phyloP scores from a whole-genome alignment of 2,113 vertebrate species.

The Nettapus auritus region DNA sequence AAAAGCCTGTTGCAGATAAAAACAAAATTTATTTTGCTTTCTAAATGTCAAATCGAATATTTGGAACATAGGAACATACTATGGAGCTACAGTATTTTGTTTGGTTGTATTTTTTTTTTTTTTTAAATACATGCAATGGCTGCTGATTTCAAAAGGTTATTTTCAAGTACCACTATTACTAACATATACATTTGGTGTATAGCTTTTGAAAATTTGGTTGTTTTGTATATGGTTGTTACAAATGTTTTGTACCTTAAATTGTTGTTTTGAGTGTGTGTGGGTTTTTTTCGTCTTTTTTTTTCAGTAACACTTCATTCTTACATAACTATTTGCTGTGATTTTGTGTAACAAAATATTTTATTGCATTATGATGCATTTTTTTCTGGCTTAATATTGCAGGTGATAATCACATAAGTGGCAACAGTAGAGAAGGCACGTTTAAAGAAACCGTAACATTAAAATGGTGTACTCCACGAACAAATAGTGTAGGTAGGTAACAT shows the following conservation, averaged over 20 bases:
- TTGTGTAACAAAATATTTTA: not conserved
- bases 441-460: conserved; percentile 97
- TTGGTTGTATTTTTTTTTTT: not conserved
- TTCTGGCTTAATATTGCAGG: conserved; percentile 75
- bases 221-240: not conserved
- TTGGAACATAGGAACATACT: not conserved
- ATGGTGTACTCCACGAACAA: conserved; percentile 97
- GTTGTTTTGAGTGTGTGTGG: not conserved
- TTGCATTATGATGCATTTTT: not conserved
- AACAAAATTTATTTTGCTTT: not conserved
- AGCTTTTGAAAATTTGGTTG: not conserved
- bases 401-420: conserved; percentile 86
- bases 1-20: not conserved
- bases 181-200: not conserved
- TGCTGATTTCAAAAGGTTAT: not conserved
- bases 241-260: not conserved
- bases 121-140: not conserved
- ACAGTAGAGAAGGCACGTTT: conserved; percentile 88
- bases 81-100: not conserved
- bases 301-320: not conserved
- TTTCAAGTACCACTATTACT: not conserved
- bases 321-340: not conserved
- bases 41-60: not conserved
- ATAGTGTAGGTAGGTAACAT: conserved; percentile 88
- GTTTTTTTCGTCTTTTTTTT: not conserved